Evolutionary conservation across 2,797 vertebrate genomes (phyloP).

Genomic region (Corythornis leucogaster): DNA sequence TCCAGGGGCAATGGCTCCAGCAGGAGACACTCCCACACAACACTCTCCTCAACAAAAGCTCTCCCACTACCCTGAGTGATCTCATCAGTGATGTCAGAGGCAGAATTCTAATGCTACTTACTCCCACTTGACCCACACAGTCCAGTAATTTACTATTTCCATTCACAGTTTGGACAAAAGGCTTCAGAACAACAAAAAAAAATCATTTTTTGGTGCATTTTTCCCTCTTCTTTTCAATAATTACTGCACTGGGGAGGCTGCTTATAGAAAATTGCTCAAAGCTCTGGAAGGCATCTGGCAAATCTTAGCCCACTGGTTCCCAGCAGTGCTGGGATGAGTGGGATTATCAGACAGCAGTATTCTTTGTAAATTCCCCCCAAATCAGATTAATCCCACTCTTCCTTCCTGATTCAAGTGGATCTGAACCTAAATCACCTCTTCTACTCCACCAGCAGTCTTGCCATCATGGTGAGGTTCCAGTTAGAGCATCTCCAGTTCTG

Average conservation of each 20-base stretch:
- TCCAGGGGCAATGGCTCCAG: not conserved
- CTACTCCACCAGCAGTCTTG: not conserved
- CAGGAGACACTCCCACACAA: not conserved
- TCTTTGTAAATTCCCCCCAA: not conserved
- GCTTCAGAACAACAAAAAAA: not conserved
- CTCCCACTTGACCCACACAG: not conserved
- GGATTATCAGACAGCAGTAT: not conserved
- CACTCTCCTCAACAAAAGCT: not conserved
- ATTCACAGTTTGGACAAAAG: not conserved
- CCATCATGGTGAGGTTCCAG: not conserved
- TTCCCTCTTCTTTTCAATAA: not conserved
- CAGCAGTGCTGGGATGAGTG: not conserved
- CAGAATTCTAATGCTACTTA: not conserved
- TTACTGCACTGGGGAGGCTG: not conserved
- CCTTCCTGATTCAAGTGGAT: not conserved
- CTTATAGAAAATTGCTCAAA: not conserved
- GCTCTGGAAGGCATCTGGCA: no score
- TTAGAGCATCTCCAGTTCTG: not conserved
- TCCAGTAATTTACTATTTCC: not conserved
- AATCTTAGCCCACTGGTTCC: not conserved
- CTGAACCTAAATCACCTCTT: not conserved
- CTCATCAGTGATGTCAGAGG: not conserved
- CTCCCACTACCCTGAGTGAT: accelerated
- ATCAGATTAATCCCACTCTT: not conserved
- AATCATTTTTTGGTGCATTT: not conserved